These are phyloP conservation scores for Typhlomys cinereus DNA, from an alignment of 2,113 vertebrate genomes.

Conservation along the genomic window DNA sequence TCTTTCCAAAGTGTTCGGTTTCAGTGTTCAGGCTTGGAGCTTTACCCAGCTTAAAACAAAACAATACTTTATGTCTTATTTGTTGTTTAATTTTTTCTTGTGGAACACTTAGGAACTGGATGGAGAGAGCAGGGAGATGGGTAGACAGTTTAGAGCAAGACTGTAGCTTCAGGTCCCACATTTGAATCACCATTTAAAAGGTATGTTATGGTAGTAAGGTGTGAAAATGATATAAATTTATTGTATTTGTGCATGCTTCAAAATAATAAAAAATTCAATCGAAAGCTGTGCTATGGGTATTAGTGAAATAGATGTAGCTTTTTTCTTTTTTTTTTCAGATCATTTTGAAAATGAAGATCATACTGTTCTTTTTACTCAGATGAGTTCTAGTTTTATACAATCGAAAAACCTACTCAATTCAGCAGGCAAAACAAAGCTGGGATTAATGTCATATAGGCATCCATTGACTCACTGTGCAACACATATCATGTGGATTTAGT, in stretches of 20 bases:
- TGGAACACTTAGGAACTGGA: not conserved
- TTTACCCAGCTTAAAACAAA: not conserved
- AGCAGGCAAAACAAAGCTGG: not conserved
- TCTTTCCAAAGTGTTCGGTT: too few species aligned
- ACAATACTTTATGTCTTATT: not conserved
- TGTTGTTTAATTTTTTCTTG: not conserved
- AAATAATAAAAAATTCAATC: too few species aligned
- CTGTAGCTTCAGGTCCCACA: not conserved
- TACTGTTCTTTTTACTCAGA: not conserved
- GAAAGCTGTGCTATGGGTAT: not conserved
- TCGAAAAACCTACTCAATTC: not conserved
- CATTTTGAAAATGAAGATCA: not conserved
- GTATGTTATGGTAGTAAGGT: too few species aligned
- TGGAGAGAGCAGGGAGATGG: too few species aligned
- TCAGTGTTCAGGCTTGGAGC: not conserved
- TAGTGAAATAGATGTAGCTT: not conserved
- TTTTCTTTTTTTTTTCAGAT: not conserved
- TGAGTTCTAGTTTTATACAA: not conserved
- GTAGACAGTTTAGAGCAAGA: not conserved
- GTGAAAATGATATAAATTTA: too few species aligned
- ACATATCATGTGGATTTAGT: not conserved
- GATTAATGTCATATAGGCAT: not conserved
- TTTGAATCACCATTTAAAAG: not conserved
- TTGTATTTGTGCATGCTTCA: too few species aligned
- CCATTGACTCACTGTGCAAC: not conserved